Conservation (phyloP, 2,888 invertebrate genomes). For the Scelioninae gen. 1 region DNA sequence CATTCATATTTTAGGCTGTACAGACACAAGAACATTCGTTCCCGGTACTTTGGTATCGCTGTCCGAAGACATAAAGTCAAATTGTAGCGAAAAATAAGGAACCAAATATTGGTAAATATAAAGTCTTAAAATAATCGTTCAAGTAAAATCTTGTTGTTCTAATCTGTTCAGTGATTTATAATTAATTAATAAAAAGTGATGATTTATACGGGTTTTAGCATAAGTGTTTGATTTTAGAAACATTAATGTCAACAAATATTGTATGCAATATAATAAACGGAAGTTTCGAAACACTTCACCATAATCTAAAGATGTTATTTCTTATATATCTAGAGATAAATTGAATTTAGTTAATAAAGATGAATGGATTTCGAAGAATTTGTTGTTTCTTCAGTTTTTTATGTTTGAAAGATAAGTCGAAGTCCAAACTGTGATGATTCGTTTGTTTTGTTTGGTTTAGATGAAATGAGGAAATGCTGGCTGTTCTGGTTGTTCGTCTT, state of each 20-base stretch:
- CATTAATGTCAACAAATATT: no score
- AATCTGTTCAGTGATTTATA: constrained; percentile 4
- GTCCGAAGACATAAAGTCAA: constrained; percentile 35
- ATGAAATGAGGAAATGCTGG: constrained; percentile 75
- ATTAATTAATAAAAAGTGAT: not conserved
- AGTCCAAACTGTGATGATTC: not conserved
- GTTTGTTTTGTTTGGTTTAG: constrained; percentile 34
- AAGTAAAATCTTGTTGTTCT: no score
- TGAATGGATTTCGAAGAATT: not conserved
- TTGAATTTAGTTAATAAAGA: no score
- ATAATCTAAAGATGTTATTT: no score
- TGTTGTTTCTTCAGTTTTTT: no score
- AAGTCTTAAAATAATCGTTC: no score
- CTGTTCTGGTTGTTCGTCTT: constrained; percentile 71
- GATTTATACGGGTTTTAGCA: no score
- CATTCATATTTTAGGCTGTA: constrained; percentile 82
- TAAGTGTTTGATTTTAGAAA: no score
- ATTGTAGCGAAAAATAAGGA: not conserved
- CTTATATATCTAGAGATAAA: no score
- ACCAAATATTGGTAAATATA: constrained; percentile 1
- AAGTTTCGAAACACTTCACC: no score
- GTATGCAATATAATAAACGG: no score
- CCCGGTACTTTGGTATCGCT: constrained; percentile 40
- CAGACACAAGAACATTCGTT: constrained; percentile 73
- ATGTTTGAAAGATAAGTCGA: not conserved